phyloP scores from a whole-genome alignment of 1,140 invertebrate species.

The Sycobia sp. region DNA sequence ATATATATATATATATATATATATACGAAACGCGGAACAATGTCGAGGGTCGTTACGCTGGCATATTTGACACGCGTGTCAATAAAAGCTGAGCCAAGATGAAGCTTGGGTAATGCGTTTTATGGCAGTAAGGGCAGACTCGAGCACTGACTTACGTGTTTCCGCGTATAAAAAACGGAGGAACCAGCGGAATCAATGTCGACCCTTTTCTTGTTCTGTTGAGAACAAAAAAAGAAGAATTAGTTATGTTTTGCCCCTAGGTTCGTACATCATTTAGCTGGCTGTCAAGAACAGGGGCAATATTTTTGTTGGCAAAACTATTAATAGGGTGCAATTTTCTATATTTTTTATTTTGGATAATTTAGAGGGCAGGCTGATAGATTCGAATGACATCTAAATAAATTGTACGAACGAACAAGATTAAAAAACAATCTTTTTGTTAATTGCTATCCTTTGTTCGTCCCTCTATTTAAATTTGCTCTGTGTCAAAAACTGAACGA shows the following conservation, averaged over 20 bases:
- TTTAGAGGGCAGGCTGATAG: no score
- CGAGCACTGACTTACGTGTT: constrained; percentile 9
- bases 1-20: no score
- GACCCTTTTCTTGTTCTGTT: not conserved
- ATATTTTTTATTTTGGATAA: no score
- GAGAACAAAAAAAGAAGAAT: no score
- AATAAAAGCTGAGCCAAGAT: constrained; percentile 37
- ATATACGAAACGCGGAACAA: no score
- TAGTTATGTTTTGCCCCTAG: constrained; percentile 18
- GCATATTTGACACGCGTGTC: constrained; percentile 37
- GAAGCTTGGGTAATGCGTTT: constrained; percentile 34
- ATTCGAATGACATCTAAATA: no score
- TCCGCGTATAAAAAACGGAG: constrained; percentile 18
- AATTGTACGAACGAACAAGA: no score
- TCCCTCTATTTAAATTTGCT: no score
- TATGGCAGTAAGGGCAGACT: not conserved
- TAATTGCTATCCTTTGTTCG: no score
- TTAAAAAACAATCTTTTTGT: no score
- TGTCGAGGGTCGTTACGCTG: constrained; percentile 33
- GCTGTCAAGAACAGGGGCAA: not conserved
- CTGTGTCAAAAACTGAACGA: no score
- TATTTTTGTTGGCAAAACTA: constrained; percentile 4
- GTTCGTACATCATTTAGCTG: not conserved
- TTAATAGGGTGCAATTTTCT: no score
- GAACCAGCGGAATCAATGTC: constrained; percentile 16